phyloP scores from a whole-genome alignment of 2,113 vertebrate genomes.

The Eurypyga helias region DNA sequence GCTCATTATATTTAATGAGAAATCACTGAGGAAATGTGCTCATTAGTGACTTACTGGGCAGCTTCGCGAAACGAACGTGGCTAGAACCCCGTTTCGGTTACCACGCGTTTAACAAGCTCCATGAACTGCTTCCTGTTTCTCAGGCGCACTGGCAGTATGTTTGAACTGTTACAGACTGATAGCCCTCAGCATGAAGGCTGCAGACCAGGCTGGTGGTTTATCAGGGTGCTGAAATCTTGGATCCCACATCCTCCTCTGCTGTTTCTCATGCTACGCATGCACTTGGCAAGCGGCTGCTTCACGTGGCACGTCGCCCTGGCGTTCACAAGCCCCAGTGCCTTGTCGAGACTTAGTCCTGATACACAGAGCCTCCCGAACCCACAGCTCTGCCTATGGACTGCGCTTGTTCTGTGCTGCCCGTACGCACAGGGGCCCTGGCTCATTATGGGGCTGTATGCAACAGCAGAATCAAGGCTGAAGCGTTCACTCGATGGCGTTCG shows the following conservation, averaged over 20 bases:
- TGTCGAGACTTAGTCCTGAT: background rate
- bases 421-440: background rate
- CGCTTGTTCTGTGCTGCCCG: background rate
- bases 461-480: background rate
- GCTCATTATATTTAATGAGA: conserved; percentile 29
- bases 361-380: background rate
- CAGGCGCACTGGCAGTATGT: background rate
- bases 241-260: background rate
- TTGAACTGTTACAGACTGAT: background rate
- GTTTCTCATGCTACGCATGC: background rate
- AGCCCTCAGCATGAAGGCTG: background rate
- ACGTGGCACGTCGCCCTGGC: fast-evolving
- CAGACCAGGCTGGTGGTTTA: background rate
- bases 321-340: background rate
- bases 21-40: background rate
- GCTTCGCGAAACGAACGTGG: background rate
- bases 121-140: conserved; percentile 21
- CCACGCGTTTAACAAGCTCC: conserved; percentile 56
- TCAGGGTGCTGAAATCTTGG: background rate
- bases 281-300: background rate
- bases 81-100: conserved; percentile 53
- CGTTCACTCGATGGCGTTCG: fast-evolving
- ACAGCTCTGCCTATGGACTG: fast-evolving
- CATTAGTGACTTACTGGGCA: conserved; percentile 21
- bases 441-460: fast-evolving